Percentiles rank a stretch among this genome's conserved stretches.
Conservation (phyloP, 1,140 invertebrate genomes). For the Rhagoletis zephyria region DNA sequence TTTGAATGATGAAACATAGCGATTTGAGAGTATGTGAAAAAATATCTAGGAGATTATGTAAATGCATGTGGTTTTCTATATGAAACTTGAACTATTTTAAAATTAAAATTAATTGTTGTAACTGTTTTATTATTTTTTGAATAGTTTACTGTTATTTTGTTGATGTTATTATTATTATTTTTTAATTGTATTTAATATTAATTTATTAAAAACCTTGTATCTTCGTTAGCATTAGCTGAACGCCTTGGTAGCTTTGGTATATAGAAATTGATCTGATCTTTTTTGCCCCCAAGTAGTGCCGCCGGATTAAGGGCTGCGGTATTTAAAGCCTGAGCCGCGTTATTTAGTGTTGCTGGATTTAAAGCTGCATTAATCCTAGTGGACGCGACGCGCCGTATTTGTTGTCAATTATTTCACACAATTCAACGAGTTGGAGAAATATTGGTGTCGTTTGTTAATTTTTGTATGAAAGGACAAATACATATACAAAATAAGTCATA, state of each 20-base stretch:
- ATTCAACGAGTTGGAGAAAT: background rate
- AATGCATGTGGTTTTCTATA: background rate
- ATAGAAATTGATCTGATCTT: conserved; percentile 71
- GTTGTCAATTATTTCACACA: background rate
- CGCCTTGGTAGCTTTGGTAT: conserved; percentile 67
- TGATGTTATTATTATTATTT: too few relatives aligned
- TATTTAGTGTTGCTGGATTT: conserved; percentile 69
- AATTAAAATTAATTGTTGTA: background rate
- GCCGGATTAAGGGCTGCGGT: conserved; percentile 70
- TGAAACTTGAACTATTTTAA: background rate
- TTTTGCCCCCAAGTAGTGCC: conserved; percentile 67
- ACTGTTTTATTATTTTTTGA: background rate
- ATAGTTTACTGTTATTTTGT: background rate
- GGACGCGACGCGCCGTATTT: background rate
- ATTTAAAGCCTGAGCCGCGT: conserved; percentile 69
- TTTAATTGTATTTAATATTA: background rate
- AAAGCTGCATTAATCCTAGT: conserved; percentile 70
- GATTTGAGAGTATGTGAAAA: background rate
- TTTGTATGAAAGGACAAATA: background rate
- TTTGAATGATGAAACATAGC: background rate
- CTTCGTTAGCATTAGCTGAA: conserved; percentile 61
- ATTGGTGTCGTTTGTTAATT: background rate
- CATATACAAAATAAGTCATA: conserved; percentile 6
- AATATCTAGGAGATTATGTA: background rate
- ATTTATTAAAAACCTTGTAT: conserved; percentile 68